Base-by-base conservation (phyloP, 2,113 vertebrate species). In the Potamarius usumacintae region DNA sequence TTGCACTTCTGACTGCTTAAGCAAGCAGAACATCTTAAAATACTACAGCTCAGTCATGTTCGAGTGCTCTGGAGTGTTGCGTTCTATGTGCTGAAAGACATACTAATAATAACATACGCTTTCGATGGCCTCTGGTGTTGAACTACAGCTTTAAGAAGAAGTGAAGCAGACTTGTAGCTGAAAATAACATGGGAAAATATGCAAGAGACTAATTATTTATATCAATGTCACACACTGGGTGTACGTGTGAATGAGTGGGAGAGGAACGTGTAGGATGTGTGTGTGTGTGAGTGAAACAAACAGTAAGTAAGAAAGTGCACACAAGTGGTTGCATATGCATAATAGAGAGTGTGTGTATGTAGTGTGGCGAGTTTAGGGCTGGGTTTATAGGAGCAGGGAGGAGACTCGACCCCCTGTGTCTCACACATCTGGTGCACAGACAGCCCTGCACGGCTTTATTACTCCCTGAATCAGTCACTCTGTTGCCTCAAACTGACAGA, bases 391-490 rank as follows among this genome's bases (percentile, higher is more conserved):
- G 95, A 94, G 95, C 95, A 94, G 88, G 72, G 82, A 77, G 87
- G 88, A 94, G 95, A 95, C 93, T 92, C 91, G 85, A 82, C 93
- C 92, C 92, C 93, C 89, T 84, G 87, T 72, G 65, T 86, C 79
- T 85, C 14, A 55, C 92, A 95, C 97, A 99, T 99, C 97, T 99
- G 98, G 96, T 95, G 89, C 69, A 92, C 97, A 97, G 95, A 96
- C 95, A 86, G 65, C 27, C 5, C 27, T 57, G 83, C 71, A 27
- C 76, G 55, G 89, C 86, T 81, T 87, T 82, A 86, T 87, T 85
- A 88, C 83, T 87, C 80, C 85, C 84, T 83, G 63, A 84, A 86
- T 88, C 82, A 76, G 50, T 72, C 71, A 78, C 58, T 85, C 76
- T 67, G 48, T n/a, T 58, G 69, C 81, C 22, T 63, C 60, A 80